phyloP scores from a whole-genome alignment of 1,140 invertebrate genomes.

The Leptinotarsa texana region DNA sequence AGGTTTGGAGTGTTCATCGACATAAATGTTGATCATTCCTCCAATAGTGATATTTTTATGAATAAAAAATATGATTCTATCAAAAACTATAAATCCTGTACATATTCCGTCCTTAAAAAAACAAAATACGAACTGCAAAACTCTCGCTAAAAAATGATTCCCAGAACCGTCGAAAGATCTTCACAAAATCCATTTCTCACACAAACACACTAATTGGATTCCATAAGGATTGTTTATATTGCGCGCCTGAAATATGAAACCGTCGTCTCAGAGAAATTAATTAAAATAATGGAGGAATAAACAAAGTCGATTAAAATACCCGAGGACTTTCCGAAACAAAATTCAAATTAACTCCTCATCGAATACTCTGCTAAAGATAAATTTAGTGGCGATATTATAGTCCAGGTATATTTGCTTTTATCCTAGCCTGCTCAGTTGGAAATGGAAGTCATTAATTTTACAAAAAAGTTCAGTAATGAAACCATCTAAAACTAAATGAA shows the following conservation, averaged over 20 bases:
- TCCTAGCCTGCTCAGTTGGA: too few species aligned
- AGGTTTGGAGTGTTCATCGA: too few species aligned
- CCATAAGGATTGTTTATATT: conserved; percentile 23
- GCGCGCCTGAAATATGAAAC: conserved; percentile 10
- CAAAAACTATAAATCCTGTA: too few species aligned
- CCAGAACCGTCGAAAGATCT: neutral
- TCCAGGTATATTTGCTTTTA: conserved; percentile 13
- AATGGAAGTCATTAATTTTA: too few species aligned
- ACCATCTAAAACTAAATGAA: too few species aligned
- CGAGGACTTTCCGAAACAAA: conserved; percentile 45
- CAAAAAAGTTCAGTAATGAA: too few species aligned
- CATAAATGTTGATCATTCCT: too few species aligned
- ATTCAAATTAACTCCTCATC: conserved; percentile 48
- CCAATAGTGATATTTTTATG: too few species aligned
- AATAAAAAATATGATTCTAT: too few species aligned
- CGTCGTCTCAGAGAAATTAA: conserved; percentile 32
- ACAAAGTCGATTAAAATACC: conserved; percentile 48
- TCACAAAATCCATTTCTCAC: conserved; percentile 1
- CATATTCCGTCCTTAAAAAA: too few species aligned
- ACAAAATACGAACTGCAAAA: too few species aligned
- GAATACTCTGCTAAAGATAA: conserved; percentile 49
- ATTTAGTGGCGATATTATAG: conserved; percentile 53
- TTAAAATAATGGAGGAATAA: conserved; percentile 46
- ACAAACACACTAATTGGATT: conserved; percentile 17
- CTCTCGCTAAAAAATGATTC: neutral